phyloP scores from a whole-genome alignment of 2,797 vertebrate genomes.

The Liasis olivaceus region DNA sequence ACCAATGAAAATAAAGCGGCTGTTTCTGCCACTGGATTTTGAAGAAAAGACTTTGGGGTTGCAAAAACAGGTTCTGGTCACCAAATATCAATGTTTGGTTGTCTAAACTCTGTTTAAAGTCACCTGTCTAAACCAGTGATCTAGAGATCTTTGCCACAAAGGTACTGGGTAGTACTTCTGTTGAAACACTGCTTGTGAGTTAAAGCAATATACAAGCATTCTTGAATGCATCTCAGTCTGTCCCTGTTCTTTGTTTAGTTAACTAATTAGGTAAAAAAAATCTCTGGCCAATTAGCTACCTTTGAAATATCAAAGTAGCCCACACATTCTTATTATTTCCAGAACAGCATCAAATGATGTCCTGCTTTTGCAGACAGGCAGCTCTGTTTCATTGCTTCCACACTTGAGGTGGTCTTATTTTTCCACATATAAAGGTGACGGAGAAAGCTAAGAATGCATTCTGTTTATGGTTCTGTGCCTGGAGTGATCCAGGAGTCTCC shows the following conservation, averaged over 20 bases:
- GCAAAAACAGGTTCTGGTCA: not conserved
- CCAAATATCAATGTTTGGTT: not conserved
- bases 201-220: slow-evolving; percentile 2
- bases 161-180: not conserved
- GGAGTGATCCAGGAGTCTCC: slow-evolving; percentile 10
- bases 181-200: not conserved
- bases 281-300: slow-evolving; percentile 24
- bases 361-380: not conserved
- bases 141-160: not conserved
- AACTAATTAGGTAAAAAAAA: not conserved
- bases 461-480: slow-evolving; percentile 37
- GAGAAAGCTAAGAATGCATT: slow-evolving; percentile 7
- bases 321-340: not conserved
- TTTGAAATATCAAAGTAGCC: slow-evolving; percentile 35
- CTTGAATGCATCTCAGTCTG: not conserved
- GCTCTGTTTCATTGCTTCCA: not conserved
- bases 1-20: not conserved
- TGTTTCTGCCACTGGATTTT: not conserved
- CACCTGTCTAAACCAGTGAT: not conserved
- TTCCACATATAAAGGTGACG: slow-evolving; percentile 16
- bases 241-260: not conserved
- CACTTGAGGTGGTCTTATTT: slow-evolving; percentile 3
- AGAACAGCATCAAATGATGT: not conserved
- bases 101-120: not conserved
- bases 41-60: not conserved